Conservation (phyloP, 2,113 vertebrate species). For the Pomatostomus ruficeps region DNA sequence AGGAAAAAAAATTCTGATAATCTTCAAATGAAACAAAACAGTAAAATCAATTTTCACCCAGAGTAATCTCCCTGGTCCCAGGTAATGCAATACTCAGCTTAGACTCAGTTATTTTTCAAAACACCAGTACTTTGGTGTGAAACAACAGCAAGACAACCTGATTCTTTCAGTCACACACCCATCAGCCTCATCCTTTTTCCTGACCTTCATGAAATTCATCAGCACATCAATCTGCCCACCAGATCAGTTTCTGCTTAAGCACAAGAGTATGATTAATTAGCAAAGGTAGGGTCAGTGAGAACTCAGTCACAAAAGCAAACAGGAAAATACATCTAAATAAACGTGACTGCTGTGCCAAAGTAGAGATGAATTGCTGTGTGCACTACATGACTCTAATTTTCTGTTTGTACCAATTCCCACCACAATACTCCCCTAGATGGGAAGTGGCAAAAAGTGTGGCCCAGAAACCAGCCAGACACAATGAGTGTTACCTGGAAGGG, state of each 20-base stretch:
- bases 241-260: neutral
- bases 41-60: neutral
- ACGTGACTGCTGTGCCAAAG: neutral
- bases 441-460: neutral
- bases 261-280: neutral
- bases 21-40: neutral
- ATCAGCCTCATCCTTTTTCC: neutral
- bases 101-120: neutral
- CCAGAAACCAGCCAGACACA: neutral
- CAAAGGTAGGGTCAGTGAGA: neutral
- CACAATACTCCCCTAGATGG: neutral
- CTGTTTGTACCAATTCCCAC: neutral
- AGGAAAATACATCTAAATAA: neutral
- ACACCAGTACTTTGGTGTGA: neutral
- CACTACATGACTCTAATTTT: neutral
- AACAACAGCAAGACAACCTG: neutral
- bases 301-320: neutral
- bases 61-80: neutral
- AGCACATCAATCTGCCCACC: neutral
- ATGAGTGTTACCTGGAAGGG: neutral
- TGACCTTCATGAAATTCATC: neutral
- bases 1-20: neutral
- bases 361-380: neutral
- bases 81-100: neutral
- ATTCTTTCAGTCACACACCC: neutral